Conservation (phyloP, 2,113 vertebrate species). For the Scomber japonicus region DNA sequence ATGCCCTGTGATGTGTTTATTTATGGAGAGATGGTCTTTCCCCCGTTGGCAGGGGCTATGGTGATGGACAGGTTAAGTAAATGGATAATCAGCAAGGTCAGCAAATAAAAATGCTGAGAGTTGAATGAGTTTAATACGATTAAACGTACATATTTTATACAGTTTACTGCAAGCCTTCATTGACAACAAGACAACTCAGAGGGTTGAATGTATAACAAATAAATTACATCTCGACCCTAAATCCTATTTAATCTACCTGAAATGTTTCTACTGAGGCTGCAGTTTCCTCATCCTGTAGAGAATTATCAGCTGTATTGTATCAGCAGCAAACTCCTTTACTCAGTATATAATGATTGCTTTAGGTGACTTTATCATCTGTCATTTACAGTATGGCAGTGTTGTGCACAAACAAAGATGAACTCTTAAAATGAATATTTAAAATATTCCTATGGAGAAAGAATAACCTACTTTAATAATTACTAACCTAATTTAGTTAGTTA, state of each 20-base stretch:
- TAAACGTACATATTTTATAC: not conserved
- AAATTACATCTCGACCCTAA: not conserved
- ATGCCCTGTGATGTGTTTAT: too few relatives aligned
- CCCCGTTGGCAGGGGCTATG: too few relatives aligned
- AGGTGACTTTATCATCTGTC: not conserved
- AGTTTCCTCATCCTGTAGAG: constrained; percentile 34
- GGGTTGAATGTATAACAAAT: constrained; percentile 11
- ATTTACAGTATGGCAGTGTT: not conserved
- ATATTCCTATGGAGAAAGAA: not conserved
- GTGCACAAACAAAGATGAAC: not conserved
- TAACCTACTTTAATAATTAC: not conserved
- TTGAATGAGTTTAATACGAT: not conserved
- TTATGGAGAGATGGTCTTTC: too few relatives aligned
- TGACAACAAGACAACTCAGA: constrained; percentile 10
- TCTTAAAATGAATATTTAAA: not conserved
- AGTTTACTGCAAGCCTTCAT: constrained; percentile 34
- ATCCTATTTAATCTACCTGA: constrained; percentile 54
- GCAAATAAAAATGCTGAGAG: constrained; percentile 16
- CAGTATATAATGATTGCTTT: not conserved
- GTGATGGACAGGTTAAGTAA: not conserved
- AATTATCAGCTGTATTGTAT: constrained; percentile 15
- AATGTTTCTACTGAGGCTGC: constrained; percentile 39
- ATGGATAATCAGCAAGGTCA: constrained; percentile 6
- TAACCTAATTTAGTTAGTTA: too few relatives aligned
- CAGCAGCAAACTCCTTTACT: not conserved